Evolutionary conservation across 2,888 invertebrate species (phyloP).

Genomic region (Mythimna vitellina): DNA sequence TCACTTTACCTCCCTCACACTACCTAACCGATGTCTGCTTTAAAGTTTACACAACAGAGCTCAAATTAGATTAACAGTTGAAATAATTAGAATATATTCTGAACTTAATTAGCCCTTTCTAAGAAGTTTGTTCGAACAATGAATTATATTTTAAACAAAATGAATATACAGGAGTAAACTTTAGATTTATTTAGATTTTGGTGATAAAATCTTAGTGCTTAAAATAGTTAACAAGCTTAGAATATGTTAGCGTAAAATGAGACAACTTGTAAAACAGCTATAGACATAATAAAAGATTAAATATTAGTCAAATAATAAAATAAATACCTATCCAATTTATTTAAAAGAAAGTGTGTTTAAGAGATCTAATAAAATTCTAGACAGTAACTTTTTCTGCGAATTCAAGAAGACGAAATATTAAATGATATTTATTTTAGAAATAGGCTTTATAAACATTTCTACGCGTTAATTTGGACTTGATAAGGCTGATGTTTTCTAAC

Average conservation of each 20-base stretch:
- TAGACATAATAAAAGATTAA: neutral
- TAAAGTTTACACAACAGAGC: neutral
- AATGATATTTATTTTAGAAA: neutral
- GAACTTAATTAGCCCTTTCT: constrained; percentile 60
- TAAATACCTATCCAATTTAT: neutral
- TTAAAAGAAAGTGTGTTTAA: neutral
- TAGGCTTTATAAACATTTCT: too few relatives aligned
- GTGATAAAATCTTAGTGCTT: neutral
- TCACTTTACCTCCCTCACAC: constrained; percentile 55
- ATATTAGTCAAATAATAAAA: neutral
- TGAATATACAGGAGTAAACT: constrained; percentile 20
- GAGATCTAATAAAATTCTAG: neutral
- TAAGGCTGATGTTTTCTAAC: too few relatives aligned
- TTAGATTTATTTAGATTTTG: constrained; percentile 11
- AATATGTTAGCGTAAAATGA: neutral
- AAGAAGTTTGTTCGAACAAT: constrained; percentile 55
- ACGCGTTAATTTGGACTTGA: too few relatives aligned
- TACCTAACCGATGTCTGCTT: constrained; percentile 32
- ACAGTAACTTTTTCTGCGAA: neutral
- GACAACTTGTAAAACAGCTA: neutral
- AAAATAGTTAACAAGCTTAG: neutral
- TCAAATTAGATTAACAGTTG: neutral
- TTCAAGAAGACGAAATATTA: neutral
- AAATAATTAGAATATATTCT: constrained; percentile 57
- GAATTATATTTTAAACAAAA: constrained; percentile 45